Conservation (phyloP, 2,888 invertebrate genomes). For the Ormia ochracea region DNA sequence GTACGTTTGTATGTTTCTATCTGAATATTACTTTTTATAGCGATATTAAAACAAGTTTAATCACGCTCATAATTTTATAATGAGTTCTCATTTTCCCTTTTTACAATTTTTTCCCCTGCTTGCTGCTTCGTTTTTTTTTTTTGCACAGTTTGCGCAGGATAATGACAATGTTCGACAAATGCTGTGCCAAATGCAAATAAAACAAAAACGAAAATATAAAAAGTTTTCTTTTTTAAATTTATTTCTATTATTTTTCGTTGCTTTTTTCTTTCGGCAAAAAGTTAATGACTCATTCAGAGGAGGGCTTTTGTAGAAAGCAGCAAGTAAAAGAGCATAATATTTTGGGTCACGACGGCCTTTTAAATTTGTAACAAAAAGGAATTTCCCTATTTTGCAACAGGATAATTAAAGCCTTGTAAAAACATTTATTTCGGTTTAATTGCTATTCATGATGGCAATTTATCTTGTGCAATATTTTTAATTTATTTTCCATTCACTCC, state of each 20-base stretch:
- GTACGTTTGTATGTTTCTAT: too few species aligned
- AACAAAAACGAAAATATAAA: neutral
- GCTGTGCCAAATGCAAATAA: conserved; percentile 12
- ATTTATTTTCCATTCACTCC: conserved; percentile 12
- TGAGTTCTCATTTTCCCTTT: conserved; percentile 37
- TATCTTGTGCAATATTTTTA: neutral
- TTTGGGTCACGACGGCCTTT: conserved; percentile 16
- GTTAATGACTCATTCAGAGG: conserved; percentile 38
- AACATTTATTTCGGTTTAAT: neutral
- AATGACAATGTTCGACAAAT: conserved; percentile 53
- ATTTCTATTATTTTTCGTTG: too few species aligned
- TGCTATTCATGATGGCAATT: neutral
- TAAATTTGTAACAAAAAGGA: neutral
- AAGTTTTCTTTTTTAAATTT: neutral
- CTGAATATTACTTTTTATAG: neutral
- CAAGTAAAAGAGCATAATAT: neutral
- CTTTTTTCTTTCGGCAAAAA: neutral
- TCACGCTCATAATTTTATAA: conserved; percentile 52
- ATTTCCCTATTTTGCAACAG: neutral
- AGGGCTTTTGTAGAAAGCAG: neutral
- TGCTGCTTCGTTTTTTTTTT: neutral
- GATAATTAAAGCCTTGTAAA: neutral
- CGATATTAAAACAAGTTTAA: conserved; percentile 34
- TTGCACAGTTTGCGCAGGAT: conserved; percentile 20
- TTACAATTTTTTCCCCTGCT: neutral